These are phyloP conservation scores for Malthinus seriepunctatus DNA, from an alignment of 2,888 invertebrate species.

Conservation along the genomic window DNA sequence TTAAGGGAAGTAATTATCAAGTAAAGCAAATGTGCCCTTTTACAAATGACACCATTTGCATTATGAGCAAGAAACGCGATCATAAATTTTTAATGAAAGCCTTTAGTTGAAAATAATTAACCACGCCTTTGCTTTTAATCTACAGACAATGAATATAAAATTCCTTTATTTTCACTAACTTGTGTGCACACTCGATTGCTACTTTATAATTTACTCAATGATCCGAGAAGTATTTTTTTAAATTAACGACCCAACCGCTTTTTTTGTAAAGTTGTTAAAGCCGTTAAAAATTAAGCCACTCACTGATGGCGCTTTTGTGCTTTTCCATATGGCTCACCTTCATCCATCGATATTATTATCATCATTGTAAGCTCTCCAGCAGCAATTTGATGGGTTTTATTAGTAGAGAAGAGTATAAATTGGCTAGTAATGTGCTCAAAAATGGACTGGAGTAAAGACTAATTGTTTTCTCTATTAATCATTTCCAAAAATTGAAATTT, in stretches of 20 bases:
- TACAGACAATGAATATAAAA: slow-evolving; percentile 19
- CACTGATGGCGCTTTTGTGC: too few relatives aligned
- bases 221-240: slow-evolving; percentile 9
- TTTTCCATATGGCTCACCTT: too few relatives aligned
- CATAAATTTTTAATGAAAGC: slow-evolving; percentile 16
- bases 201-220: slow-evolving; percentile 17
- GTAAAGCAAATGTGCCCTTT: slow-evolving; percentile 32
- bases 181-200: slow-evolving; percentile 12
- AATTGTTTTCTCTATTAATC: too few relatives aligned
- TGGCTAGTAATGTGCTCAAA: too few relatives aligned
- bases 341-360: too few relatives aligned
- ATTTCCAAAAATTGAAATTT: too few relatives aligned
- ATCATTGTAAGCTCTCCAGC: too few relatives aligned
- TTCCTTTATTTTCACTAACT: slow-evolving; percentile 15
- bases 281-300: too few relatives aligned
- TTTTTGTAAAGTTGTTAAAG: too few relatives aligned
- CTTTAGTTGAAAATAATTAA: slow-evolving; percentile 4
- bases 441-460: too few relatives aligned
- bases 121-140: slow-evolving; percentile 20
- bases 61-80: slow-evolving; percentile 17
- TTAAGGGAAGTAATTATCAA: slow-evolving; percentile 49
- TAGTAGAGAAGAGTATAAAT: too few relatives aligned
- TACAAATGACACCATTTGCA: slow-evolving; percentile 34
- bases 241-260: not conserved
- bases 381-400: too few relatives aligned